Evolutionary conservation across 2,888 invertebrate species (phyloP).

Genomic region (Bellardia pandia): DNA sequence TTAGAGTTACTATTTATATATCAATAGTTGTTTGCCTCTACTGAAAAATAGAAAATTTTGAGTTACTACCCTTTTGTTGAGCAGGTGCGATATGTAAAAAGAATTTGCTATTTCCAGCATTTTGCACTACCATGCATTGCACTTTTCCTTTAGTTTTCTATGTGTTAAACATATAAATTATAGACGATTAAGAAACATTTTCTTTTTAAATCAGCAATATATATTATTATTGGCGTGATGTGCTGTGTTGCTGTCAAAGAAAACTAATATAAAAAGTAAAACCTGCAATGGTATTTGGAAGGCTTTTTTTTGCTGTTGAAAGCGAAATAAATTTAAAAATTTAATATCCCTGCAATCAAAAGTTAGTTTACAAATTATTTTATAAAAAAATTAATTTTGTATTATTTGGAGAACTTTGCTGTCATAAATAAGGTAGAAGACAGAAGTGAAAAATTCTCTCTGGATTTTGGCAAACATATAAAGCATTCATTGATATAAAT

Average conservation of each 20-base stretch:
- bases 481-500: too few relatives aligned
- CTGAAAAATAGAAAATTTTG: too few relatives aligned
- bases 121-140: not conserved
- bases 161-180: slow-evolving; percentile 20
- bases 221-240: not conserved
- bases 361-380: too few relatives aligned
- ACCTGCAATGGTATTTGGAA: not conserved
- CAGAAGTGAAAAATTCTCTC: too few relatives aligned
- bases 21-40: too few relatives aligned
- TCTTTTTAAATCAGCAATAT: not conserved
- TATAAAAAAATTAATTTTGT: too few relatives aligned
- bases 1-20: too few relatives aligned
- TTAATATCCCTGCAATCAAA: not conserved
- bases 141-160: not conserved
- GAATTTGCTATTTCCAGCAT: not conserved
- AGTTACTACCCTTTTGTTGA: too few relatives aligned
- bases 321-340: not conserved
- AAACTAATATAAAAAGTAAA: not conserved
- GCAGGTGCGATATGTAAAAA: too few relatives aligned
- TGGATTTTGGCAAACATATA: too few relatives aligned
- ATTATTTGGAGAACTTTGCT: too few relatives aligned
- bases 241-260: not conserved
- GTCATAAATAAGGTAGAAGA: too few relatives aligned
- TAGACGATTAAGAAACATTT: not conserved
- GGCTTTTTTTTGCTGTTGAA: not conserved